Evolutionary conservation across 2,797 vertebrate genomes (phyloP), one percentile per base, ranked within the genome.

Genomic region (Trematomus bernacchii): DNA sequence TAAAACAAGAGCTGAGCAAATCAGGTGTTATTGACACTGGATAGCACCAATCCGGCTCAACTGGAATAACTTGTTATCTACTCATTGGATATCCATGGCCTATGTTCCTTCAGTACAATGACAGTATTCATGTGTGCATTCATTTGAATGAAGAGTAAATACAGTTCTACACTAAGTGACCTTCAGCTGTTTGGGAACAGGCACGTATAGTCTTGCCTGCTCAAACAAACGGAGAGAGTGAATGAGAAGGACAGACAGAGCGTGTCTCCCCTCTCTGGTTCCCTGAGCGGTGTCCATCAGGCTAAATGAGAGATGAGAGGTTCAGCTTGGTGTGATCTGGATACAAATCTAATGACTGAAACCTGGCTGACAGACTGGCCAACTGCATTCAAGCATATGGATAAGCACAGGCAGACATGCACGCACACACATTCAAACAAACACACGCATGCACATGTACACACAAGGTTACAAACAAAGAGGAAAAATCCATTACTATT

Each of bases 221-320:
- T 72, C 77, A 85, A 70, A 78, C 79, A 85, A 82, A 87, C 73
- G 74, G 65, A 65, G 61, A 43, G 47, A 79, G 75, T 61, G 73
- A 86, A 71, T 71, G 80, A 85, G 80, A 77, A 82, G 82, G 84
- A 90, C 81, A 78, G 80, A 77, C 72, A 72, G 75, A 79, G 73
- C 23, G 68, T 71, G 82, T 82, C 85, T 90, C 74, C 77, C 71
- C 76, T 68, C 79, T 44, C 62, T 68, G 70, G 66, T 67, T 80
- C 77, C 88, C 84, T 42, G 40, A 82, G 91, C 58, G 85, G 60
- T 83, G 85, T 89, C 87, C 90, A 90, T 94, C 92, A 91, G 84
- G 73, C 76, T 87, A 87, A 91, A 92, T 93, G 86, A 91, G 86
- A 90, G 84, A 91, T 88, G 91, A 94, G 87, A 81, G 82, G 78